Evolutionary conservation across 2,888 invertebrate genomes (phyloP).

Genomic region (Spicauda simplicius): DNA sequence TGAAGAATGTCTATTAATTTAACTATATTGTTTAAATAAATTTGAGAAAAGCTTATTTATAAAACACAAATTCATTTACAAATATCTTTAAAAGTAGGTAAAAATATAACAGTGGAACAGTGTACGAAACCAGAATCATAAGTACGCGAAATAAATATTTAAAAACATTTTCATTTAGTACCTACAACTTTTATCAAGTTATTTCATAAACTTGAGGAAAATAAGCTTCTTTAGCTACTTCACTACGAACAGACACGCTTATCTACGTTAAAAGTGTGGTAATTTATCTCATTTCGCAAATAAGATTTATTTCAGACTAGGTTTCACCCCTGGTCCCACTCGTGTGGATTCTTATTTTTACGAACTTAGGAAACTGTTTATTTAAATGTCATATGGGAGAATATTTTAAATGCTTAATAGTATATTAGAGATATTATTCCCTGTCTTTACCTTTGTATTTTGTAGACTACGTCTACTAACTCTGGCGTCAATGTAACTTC

Average conservation of each 20-base stretch:
- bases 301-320: constrained; percentile 30
- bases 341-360: constrained; percentile 19
- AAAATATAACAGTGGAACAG: too few species aligned
- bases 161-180: constrained; percentile 10
- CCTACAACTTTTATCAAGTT: constrained; percentile 21
- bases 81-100: too few species aligned
- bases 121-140: constrained; percentile 1
- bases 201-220: constrained; percentile 19
- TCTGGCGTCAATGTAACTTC: too few species aligned
- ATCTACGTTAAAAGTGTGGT: constrained; percentile 32
- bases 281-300: constrained; percentile 33
- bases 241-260: constrained; percentile 20
- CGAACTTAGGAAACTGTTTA: neutral
- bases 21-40: too few species aligned
- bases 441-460: too few species aligned
- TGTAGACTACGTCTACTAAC: too few species aligned
- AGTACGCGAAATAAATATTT: constrained; percentile 7
- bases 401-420: too few species aligned
- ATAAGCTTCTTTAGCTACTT: constrained; percentile 15
- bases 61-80: too few species aligned
- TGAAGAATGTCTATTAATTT: too few species aligned
- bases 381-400: too few species aligned
- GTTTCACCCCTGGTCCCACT: constrained; percentile 10
- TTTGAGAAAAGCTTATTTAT: too few species aligned
- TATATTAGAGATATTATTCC: too few species aligned